Conservation (phyloP, 1,140 invertebrate species). For the Periplaneta americana region DNA sequence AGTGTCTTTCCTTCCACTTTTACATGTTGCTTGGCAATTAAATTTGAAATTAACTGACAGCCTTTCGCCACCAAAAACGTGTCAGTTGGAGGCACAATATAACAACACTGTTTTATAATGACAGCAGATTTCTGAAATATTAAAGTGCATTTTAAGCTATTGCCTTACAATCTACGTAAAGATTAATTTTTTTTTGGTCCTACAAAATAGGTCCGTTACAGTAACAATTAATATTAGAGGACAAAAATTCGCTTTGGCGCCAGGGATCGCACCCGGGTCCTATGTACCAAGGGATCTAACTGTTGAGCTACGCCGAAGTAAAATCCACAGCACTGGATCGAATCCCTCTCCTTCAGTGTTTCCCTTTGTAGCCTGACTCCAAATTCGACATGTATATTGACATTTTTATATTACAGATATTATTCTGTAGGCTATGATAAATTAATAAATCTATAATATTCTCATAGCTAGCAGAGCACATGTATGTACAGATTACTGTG, state of each 20-base stretch:
- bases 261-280: too few relatives aligned
- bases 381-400: too few relatives aligned
- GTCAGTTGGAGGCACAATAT: conserved; percentile 34
- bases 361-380: too few relatives aligned
- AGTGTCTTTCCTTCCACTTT: conserved; percentile 34
- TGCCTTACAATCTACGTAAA: not conserved
- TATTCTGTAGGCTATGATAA: not conserved
- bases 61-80: conserved; percentile 35
- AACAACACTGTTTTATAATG: conserved; percentile 40
- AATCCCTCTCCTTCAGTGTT: too few relatives aligned
- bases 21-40: conserved; percentile 32
- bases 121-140: conserved; percentile 35
- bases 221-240: too few relatives aligned
- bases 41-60: conserved; percentile 37
- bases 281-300: not conserved
- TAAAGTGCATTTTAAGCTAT: not conserved
- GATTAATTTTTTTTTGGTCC: too few relatives aligned
- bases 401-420: not conserved
- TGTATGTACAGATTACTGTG: not conserved
- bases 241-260: too few relatives aligned
- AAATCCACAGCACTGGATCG: not conserved
- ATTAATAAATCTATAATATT: too few relatives aligned
- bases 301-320: not conserved
- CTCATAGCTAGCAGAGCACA: not conserved
- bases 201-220: too few relatives aligned